These are phyloP conservation scores for Arctopsyche grandis DNA, from an alignment of 1,140 invertebrate species.

Conservation along the genomic window DNA sequence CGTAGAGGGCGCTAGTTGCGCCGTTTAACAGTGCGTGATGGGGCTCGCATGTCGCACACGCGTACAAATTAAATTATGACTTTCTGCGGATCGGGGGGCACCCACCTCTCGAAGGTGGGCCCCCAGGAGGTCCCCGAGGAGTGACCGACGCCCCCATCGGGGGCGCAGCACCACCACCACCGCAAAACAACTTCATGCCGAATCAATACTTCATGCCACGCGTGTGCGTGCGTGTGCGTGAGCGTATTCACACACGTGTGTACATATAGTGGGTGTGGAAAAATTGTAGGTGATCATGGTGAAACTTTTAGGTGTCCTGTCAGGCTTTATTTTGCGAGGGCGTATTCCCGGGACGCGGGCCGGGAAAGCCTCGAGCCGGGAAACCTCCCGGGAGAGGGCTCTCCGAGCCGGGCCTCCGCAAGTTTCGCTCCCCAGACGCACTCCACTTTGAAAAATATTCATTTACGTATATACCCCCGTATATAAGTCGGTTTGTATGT, in stretches of 20 bases:
- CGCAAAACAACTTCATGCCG: conserved; percentile 11
- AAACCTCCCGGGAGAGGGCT: conserved; percentile 3
- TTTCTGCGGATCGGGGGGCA: not conserved
- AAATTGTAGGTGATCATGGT: conserved; percentile 29
- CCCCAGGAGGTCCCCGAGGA: conserved; percentile 23
- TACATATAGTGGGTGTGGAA: not conserved
- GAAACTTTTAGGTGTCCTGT: conserved; percentile 32
- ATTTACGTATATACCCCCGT: not conserved
- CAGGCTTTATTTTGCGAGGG: conserved; percentile 23
- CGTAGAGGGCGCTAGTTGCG: too few species aligned
- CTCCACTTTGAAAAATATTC: conserved; percentile 26
- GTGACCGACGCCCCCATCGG: conserved; percentile 23
- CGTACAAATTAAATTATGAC: not conserved
- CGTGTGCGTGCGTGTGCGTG: not conserved
- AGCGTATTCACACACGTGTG: not conserved
- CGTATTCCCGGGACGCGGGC: conserved; percentile 19
- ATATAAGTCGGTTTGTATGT: not conserved
- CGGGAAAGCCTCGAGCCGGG: conserved; percentile 1
- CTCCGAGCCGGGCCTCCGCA: conserved; percentile 24
- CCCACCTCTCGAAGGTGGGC: conserved; percentile 2
- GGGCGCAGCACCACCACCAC: conserved; percentile 8
- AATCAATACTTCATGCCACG: conserved; percentile 13
- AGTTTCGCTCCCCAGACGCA: not conserved
- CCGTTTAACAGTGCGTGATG: too few species aligned
- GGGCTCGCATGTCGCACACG: too few species aligned